These are phyloP conservation scores for Meliscaeva auricollis DNA, from an alignment of 2,888 invertebrate species.

Conservation along the genomic window DNA sequence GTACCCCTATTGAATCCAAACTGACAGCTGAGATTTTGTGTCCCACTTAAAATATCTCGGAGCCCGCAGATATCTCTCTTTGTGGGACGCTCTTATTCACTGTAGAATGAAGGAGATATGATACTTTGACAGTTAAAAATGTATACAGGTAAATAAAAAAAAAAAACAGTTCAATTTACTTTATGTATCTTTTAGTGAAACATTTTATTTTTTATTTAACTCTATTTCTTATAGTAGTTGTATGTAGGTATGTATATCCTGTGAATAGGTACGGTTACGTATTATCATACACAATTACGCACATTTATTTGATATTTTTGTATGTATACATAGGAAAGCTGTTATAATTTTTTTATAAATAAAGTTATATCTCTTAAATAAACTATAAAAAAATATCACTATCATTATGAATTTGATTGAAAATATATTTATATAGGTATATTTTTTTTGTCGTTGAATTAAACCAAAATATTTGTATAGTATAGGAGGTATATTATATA, in stretches of 20 bases:
- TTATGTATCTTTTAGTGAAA: slow-evolving; percentile 33
- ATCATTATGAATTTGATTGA: slow-evolving; percentile 36
- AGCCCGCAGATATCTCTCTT: too few species aligned
- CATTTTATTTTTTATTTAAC: slow-evolving; percentile 50
- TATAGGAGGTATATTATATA: neutral
- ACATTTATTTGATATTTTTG: slow-evolving; percentile 14
- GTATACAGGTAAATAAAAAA: neutral
- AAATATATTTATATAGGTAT: slow-evolving; percentile 7
- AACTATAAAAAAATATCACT: slow-evolving; percentile 72
- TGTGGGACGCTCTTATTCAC: too few species aligned
- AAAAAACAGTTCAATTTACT: neutral
- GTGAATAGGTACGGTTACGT: slow-evolving; percentile 49
- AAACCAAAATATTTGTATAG: slow-evolving; percentile 43
- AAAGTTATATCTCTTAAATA: slow-evolving; percentile 46
- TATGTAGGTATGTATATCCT: slow-evolving; percentile 26
- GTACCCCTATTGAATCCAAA: too few species aligned
- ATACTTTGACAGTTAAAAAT: too few species aligned
- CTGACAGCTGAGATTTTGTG: too few species aligned
- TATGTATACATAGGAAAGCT: slow-evolving; percentile 51
- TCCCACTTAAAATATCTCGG: too few species aligned
- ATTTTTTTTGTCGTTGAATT: slow-evolving; percentile 5
- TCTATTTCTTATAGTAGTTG: slow-evolving; percentile 37
- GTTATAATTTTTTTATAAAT: slow-evolving; percentile 58
- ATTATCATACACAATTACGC: slow-evolving; percentile 40
- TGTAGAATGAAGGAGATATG: too few species aligned